Evolutionary conservation across 2,113 vertebrate genomes (phyloP).

Genomic region (Lates calcarifer): DNA sequence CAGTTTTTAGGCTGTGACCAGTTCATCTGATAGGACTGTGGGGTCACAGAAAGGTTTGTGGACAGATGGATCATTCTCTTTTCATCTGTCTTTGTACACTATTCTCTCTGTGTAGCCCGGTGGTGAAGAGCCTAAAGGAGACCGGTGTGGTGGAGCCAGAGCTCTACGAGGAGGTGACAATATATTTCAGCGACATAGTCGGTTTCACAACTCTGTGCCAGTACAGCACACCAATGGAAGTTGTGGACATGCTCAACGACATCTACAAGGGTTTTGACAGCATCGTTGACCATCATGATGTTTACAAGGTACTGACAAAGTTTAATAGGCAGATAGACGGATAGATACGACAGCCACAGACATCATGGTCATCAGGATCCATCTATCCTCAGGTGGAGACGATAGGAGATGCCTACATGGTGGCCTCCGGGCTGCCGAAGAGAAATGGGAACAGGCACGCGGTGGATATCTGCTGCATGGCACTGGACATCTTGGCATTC

Average conservation of each 20-base stretch:
- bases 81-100: not conserved
- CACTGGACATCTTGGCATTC: slow-evolving; percentile 94
- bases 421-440: slow-evolving; percentile 93
- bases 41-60: too few relatives aligned
- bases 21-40: too few relatives aligned
- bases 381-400: slow-evolving; percentile 91
- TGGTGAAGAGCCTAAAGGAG: slow-evolving; percentile 96
- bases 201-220: slow-evolving; percentile 98
- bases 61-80: not conserved
- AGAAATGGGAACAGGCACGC: slow-evolving; percentile 95
- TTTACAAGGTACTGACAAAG: slow-evolving; percentile 90
- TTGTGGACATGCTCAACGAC: slow-evolving; percentile 98
- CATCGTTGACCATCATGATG: slow-evolving; percentile 96
- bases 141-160: slow-evolving; percentile 93
- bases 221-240: slow-evolving; percentile 98
- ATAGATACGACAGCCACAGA: accelerated
- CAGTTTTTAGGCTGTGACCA: not conserved
- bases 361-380: not conserved
- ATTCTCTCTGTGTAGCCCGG: slow-evolving; percentile 84
- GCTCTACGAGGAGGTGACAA: slow-evolving; percentile 95
- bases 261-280: slow-evolving; percentile 97
- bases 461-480: slow-evolving; percentile 95
- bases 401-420: slow-evolving; percentile 98
- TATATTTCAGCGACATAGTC: slow-evolving; percentile 99
- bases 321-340: not conserved